phyloP scores from a whole-genome alignment of 2,113 vertebrate species.

The Monopterus albus region DNA sequence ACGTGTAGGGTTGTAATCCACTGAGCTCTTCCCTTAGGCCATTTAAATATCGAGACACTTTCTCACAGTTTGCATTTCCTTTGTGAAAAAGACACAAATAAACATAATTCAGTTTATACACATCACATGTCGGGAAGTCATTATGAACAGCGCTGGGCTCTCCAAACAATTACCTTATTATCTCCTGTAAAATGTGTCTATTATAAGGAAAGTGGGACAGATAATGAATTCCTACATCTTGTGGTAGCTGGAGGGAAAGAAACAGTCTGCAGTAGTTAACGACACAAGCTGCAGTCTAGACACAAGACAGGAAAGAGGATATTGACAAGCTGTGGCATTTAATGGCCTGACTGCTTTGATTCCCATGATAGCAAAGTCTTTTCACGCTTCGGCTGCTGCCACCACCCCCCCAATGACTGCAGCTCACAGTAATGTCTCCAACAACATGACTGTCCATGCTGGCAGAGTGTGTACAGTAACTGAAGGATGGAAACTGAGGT shows the following conservation, averaged over 20 bases:
- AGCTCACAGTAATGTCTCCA: constrained; percentile 28
- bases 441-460: constrained; percentile 4
- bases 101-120: constrained; percentile 9
- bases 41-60: constrained; percentile 18
- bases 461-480: background rate
- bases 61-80: constrained; percentile 9
- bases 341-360: constrained; percentile 56
- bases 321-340: constrained; percentile 13
- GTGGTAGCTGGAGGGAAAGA: background rate
- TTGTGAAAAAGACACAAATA: constrained; percentile 19
- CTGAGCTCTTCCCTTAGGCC: constrained; percentile 3
- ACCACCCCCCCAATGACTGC: constrained; percentile 48
- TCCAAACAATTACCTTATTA: constrained; percentile 29
- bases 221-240: constrained; percentile 5
- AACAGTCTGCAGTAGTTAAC: constrained; percentile 26
- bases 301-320: constrained; percentile 47
- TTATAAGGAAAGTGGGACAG: constrained; percentile 6
- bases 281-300: constrained; percentile 60
- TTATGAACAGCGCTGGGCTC: constrained; percentile 12
- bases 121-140: constrained; percentile 7
- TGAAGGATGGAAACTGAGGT: constrained; percentile 19
- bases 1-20: constrained; percentile 27
- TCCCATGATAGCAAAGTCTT: constrained; percentile 46
- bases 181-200: background rate
- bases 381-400: constrained; percentile 57